Base-by-base conservation (phyloP, 2,888 invertebrate species). In the Drosophila subsilvestris region DNA sequence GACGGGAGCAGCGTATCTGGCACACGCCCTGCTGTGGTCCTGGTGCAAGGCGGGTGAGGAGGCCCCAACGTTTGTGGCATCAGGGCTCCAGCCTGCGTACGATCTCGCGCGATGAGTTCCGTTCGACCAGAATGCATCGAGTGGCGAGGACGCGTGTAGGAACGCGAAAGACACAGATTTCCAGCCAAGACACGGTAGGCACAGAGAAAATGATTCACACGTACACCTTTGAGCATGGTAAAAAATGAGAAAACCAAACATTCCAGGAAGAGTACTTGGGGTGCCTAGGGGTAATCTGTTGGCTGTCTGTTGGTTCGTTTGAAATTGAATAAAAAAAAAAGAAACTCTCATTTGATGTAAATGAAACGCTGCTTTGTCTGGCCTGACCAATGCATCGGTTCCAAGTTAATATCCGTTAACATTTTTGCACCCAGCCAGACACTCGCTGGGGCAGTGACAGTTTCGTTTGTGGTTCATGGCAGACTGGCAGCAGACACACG, bases 1-100 rank as follows among this genome's bases (percentile, higher is more conserved):
- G 97, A 1, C 93, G 93, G 71, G 93, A 95, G 73, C 97, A 97
- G 91, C 94, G 93, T 71, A 94, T 97, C 80, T 96, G 96, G 94
- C 96, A 97, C 76, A 95, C 95, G 82, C 97, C 97, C 17, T 97
- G 96, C 86, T 93, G 80, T 20, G 77, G 80, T 1, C 58, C 94
- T 73, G 93, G 94, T 8, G 94, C 94, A 94, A 95, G 89, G 6
- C 58, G n/a, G 10, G 9, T 47, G 0, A 8, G 8, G 0, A 27
- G 20, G 0, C 8, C 20, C 0, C 57, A 45, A 4, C 60, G 49
- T 0, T 1, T 32, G 3, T 80, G 75, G 86, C 80, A 80, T 42
- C 60, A 75, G 17, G 84, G 88, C 9, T 80, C 84, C 12, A 86
- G 79, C 20, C 43, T 85, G 27, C 70, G 84, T 3, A 73, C 83